A percentile compares a stretch with the other conserved stretches of the same genome.
Conservation (phyloP, 2,113 vertebrate species). For the Ictidomys tridecemlineatus region DNA sequence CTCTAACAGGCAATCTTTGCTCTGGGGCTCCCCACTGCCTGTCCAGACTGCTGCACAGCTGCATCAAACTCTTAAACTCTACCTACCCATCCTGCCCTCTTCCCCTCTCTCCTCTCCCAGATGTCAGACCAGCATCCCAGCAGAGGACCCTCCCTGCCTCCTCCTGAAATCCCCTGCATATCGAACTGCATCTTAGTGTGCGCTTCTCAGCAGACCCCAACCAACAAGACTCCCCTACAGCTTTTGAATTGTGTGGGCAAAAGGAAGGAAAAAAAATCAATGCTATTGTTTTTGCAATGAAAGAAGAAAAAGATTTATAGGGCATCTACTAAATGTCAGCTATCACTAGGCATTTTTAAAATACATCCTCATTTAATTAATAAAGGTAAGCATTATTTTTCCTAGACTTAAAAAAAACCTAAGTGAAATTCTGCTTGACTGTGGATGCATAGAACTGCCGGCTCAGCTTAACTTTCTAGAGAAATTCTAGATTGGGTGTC, state of each 20-base stretch:
- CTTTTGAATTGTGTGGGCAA: neutral
- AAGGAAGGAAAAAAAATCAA: neutral
- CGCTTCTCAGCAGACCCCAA: neutral
- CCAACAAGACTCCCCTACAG: neutral
- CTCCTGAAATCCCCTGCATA: neutral
- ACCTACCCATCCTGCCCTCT: neutral
- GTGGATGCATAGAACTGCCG: neutral
- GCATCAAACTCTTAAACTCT: neutral
- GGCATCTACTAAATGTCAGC: neutral
- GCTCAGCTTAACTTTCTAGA: neutral
- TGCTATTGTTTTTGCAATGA: neutral
- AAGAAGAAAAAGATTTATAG: neutral
- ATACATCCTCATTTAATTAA: neutral
- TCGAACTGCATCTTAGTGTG: neutral
- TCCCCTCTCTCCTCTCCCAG: neutral
- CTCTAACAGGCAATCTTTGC: neutral
- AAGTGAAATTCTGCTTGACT: neutral
- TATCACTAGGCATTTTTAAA: neutral
- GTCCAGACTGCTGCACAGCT: neutral
- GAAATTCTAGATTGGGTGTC: slow-evolving; percentile 37
- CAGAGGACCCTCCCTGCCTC: rapidly evolving
- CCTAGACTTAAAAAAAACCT: neutral
- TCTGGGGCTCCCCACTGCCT: neutral
- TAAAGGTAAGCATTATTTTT: neutral
- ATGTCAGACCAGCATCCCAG: neutral